Base-by-base conservation (phyloP, 1,140 invertebrate genomes). In the Bombus terrestris region DNA sequence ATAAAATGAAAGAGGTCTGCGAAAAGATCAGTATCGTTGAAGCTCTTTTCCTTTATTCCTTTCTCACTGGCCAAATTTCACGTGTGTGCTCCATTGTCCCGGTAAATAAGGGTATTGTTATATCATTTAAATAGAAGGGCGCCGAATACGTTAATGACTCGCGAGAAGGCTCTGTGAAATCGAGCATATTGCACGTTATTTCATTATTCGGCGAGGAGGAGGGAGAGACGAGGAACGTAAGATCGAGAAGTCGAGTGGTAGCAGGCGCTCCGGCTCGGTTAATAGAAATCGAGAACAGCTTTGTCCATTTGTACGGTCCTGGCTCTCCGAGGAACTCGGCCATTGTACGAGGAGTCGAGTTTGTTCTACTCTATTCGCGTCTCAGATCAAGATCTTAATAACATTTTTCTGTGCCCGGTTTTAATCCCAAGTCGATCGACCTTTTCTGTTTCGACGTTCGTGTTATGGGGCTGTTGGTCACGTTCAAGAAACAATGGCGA, bases 111-210 rank as follows among this genome's bases (percentile, higher is more conserved):
- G 43, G 71, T 57, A 90, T 90, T 90, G 89, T 90, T 83, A 73
- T 73, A 90, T 90, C 86, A 90, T 90, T 90, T 86, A 88, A 88
- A 90, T 82, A 78, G 77, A 32, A 69, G 80, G 76, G 62, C 81
- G 80, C 72, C 86, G 89, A 88, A 90, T 88, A 90, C 89, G 89
- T 90, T 90, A 90, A 90, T 90, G 89, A 90, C 86, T 89, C 85
- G 86, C 69, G 86, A 81, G 88, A 81, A 82, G 79, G 41, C 47
- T 77, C 81, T 87, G 57, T 85, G 82, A 90, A 85, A 88, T 85
- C 89, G 88, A 89, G 88, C 88, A 82, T 85, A 83, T 85, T 80
- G 85, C 86, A n/a, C 82, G 86, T 37, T 89, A 89, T 89, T 90
- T 90, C 81, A 81, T 89, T 87, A 89, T 89, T 80, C 81, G 57